phyloP scores from a whole-genome alignment of 2,888 invertebrate species.

The Dichetophora obliterata region DNA sequence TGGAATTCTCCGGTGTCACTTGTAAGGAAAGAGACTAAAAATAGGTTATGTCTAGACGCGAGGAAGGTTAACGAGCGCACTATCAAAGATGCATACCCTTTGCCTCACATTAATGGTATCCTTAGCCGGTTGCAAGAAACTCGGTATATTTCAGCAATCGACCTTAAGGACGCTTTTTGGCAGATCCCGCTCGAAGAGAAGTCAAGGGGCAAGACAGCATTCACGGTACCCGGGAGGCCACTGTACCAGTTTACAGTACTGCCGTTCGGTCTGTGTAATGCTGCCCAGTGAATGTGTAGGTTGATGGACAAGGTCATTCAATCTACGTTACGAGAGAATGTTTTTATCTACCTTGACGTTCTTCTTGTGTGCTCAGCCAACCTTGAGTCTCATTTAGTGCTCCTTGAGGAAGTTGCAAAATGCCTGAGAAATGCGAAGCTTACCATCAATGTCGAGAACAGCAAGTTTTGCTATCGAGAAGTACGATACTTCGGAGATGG shows the following conservation, averaged over 20 bases:
- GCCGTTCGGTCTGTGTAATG: not conserved
- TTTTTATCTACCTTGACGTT: not conserved
- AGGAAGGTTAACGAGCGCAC: constrained; percentile 35
- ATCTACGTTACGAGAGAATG: not conserved
- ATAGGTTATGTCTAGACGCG: constrained; percentile 38
- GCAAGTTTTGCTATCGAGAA: not conserved
- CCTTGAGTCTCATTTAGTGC: too few species aligned
- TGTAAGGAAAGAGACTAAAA: constrained; percentile 16
- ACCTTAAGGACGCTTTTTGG: not conserved
- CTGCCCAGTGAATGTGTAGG: not conserved
- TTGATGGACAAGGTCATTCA: not conserved
- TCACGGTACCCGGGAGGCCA: not conserved
- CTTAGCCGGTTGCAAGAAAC: not conserved
- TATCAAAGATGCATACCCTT: constrained; percentile 16
- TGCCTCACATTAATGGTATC: constrained; percentile 21
- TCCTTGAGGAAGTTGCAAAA: not conserved
- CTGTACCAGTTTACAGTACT: not conserved
- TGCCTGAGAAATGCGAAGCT: not conserved
- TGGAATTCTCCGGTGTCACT: constrained; percentile 40
- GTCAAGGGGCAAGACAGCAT: not conserved
- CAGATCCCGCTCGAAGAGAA: not conserved
- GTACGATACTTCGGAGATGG: not conserved
- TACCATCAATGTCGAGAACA: not conserved
- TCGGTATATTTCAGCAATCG: too few species aligned
- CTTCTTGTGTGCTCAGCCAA: not conserved